phyloP scores from a whole-genome alignment of 2,797 vertebrate genomes.

The Poeciliopsis infans region DNA sequence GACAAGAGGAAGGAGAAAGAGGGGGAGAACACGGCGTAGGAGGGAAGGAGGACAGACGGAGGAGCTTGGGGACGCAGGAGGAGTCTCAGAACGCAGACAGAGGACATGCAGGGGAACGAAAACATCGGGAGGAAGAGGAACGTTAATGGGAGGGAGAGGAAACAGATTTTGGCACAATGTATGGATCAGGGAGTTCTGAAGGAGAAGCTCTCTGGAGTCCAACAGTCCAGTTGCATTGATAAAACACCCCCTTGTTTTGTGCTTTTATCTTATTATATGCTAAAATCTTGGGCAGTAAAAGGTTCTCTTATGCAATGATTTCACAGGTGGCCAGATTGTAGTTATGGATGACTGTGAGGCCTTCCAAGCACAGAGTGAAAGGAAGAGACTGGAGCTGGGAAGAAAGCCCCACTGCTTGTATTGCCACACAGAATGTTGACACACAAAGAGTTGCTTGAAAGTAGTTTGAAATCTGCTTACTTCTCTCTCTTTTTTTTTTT shows the following conservation, averaged over 20 bases:
- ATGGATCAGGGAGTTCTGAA: conserved; percentile 66
- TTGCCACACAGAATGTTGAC: conserved; percentile 55
- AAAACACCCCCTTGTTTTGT: conserved; percentile 78
- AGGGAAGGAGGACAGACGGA: conserved; percentile 61
- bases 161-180: conserved; percentile 73
- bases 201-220: conserved; percentile 66
- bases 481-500: background rate
- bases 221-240: conserved; percentile 80
- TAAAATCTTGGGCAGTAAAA: conserved; percentile 77
- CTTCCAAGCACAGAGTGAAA: conserved; percentile 61
- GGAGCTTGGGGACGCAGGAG: conserved; percentile 55
- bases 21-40: conserved; percentile 70
- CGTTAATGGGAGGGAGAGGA: conserved; percentile 71
- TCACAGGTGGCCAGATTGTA: conserved; percentile 68
- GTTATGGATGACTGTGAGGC: conserved; percentile 59
- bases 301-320: conserved; percentile 54
- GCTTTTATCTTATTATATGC: conserved; percentile 77
- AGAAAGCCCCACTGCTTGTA: conserved; percentile 54
- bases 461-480: conserved; percentile 36
- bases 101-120: conserved; percentile 64
- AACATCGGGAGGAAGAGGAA: conserved; percentile 79
- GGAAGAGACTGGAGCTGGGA: conserved; percentile 56
- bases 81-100: conserved; percentile 45
- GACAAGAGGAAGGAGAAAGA: conserved; percentile 75
- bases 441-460: conserved; percentile 45